Conservation (phyloP, 2,888 invertebrate genomes). For the Mamestra brassicae region DNA sequence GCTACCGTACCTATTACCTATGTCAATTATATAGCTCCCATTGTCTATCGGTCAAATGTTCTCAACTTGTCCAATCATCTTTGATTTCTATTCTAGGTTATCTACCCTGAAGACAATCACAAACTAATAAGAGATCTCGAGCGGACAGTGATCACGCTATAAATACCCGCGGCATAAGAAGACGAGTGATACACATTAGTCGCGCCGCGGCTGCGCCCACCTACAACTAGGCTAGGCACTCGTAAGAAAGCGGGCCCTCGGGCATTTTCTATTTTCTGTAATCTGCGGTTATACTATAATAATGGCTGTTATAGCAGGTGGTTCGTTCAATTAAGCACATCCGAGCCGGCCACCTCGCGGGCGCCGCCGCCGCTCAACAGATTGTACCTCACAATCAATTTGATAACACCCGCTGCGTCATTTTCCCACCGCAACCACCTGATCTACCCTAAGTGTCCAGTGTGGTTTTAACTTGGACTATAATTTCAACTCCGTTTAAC, state of each 20-base stretch:
- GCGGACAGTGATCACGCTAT: slow-evolving; percentile 38
- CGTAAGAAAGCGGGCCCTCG: slow-evolving; percentile 86
- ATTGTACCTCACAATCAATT: slow-evolving; percentile 71
- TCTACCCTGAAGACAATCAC: neutral
- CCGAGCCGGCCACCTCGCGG: slow-evolving; percentile 73
- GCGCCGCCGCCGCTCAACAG: slow-evolving; percentile 5
- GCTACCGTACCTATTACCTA: too few relatives aligned
- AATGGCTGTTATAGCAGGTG: slow-evolving; percentile 78
- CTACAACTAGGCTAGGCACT: slow-evolving; percentile 78
- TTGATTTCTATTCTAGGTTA: neutral
- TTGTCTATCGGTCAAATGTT: neutral
- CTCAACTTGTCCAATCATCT: neutral
- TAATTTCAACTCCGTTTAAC: slow-evolving; percentile 15
- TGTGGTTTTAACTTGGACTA: slow-evolving; percentile 31
- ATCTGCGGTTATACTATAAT: slow-evolving; percentile 86
- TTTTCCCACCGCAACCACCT: slow-evolving; percentile 46
- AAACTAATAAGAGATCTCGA: slow-evolving; percentile 4
- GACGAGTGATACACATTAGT: slow-evolving; percentile 63
- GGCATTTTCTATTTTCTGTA: slow-evolving; percentile 88
- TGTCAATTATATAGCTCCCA: neutral
- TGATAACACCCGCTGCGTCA: slow-evolving; percentile 65
- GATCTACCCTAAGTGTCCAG: slow-evolving; percentile 11
- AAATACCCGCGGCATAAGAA: slow-evolving; percentile 52
- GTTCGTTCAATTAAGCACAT: slow-evolving; percentile 83
- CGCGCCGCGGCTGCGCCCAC: slow-evolving; percentile 75